Conservation (phyloP, 1,140 invertebrate genomes). For the Diorhabda sublineata region DNA sequence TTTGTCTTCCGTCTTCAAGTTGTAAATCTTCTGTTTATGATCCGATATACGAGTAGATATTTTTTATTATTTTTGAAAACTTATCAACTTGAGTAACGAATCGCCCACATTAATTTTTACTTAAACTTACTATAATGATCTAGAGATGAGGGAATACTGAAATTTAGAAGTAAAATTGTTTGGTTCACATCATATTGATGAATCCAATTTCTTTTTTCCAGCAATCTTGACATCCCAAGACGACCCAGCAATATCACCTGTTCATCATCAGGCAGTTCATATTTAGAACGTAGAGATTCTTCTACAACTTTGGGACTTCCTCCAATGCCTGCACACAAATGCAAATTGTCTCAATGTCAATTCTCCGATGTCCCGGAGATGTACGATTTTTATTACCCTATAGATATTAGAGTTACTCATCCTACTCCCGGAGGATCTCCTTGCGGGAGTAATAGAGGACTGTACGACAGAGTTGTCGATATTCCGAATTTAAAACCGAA, state of each 20-base stretch:
- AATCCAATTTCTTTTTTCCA: conserved; percentile 24
- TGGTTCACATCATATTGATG: no score
- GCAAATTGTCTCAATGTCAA: conserved; percentile 46
- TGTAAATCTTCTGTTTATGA: no score
- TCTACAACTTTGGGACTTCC: conserved; percentile 65
- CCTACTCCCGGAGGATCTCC: conserved; percentile 77
- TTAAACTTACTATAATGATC: no score
- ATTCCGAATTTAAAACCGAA: conserved; percentile 40
- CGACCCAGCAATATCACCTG: conserved; percentile 74
- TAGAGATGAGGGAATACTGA: no score
- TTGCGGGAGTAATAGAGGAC: conserved; percentile 62
- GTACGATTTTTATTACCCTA: conserved; percentile 65
- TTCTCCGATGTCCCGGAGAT: conserved; percentile 53
- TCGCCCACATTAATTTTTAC: no score
- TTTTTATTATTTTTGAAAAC: no score
- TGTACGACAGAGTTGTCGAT: conserved; percentile 38
- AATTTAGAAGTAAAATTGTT: no score
- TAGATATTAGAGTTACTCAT: conserved; percentile 71
- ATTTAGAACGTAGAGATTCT: conserved; percentile 71
- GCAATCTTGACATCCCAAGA: conserved; percentile 47
- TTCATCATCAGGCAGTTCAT: conserved; percentile 75
- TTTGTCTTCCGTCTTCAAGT: no score
- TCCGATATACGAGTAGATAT: no score
- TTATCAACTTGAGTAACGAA: no score
- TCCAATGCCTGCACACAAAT: conserved; percentile 44